These are phyloP conservation scores for Ornithoptera priamus DNA, from an alignment of 2,888 invertebrate genomes.

Conservation along the genomic window DNA sequence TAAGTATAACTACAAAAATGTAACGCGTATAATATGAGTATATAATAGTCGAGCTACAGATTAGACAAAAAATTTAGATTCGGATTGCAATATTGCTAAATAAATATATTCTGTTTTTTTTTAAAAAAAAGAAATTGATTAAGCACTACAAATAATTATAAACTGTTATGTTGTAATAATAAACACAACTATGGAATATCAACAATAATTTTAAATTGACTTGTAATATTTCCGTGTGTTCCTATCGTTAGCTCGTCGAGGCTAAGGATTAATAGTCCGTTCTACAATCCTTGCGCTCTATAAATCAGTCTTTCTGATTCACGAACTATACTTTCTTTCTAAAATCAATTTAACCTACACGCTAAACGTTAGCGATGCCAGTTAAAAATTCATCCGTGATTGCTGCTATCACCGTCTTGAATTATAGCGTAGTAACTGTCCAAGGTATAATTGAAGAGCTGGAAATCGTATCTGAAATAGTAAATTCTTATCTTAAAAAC, in stretches of 20 bases:
- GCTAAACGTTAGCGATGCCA: slow-evolving; percentile 35
- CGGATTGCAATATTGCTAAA: background rate
- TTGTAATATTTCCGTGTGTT: slow-evolving; percentile 7
- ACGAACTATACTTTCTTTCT: slow-evolving; percentile 43
- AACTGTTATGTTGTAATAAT: too few relatives aligned
- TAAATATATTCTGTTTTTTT: background rate
- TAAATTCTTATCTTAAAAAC: background rate
- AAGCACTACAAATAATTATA: too few relatives aligned
- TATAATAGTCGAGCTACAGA: background rate
- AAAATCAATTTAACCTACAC: slow-evolving; percentile 35
- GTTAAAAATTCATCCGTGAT: slow-evolving; percentile 54
- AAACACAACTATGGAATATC: background rate
- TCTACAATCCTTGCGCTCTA: slow-evolving; percentile 46
- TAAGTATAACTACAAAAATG: slow-evolving; percentile 6
- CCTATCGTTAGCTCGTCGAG: slow-evolving; percentile 11
- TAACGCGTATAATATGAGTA: background rate
- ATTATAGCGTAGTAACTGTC: slow-evolving; percentile 84
- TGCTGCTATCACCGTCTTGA: slow-evolving; percentile 52
- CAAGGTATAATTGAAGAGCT: slow-evolving; percentile 91
- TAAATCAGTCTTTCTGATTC: slow-evolving; percentile 53
- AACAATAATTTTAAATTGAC: slow-evolving; percentile 25
- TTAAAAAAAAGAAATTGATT: background rate
- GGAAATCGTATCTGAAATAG: slow-evolving; percentile 88
- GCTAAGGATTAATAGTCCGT: slow-evolving; percentile 41
- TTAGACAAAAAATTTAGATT: background rate